Base-by-base conservation (phyloP, 2,797 vertebrate genomes). In the Enoplosus armatus region DNA sequence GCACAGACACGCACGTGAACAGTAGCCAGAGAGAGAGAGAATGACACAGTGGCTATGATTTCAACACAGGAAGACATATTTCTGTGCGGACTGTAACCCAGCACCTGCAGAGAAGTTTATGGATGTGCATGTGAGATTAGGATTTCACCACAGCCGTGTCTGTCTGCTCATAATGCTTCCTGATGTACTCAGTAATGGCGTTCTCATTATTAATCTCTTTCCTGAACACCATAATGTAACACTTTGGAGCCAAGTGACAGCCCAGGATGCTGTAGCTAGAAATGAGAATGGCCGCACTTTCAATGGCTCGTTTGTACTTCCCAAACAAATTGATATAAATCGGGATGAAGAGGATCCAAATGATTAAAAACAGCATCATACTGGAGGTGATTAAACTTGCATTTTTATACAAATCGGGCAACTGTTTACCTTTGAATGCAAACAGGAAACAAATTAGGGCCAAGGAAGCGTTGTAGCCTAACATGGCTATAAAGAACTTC, bases 391-490 rank as follows among this genome's bases (percentile, higher is more conserved):
- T 60, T 33, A 87, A 83, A 37, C 43, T 74, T 8, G 90, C 89
- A 55, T 95, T 93, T 65, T 91, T 94, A 43, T 95, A 95, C 74
- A 93, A 48, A 77, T 94, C 94, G 4, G 92, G 93, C 61, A 94
- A 48, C 75, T 82, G 35, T 69, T 72, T 90, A 1, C 91, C 86
- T 74, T 90, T 93, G 86, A 84, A 85, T 11, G 92, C 91, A 67
- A 94, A 89, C 31, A 91, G 2, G 27, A 93, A 94, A 77, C 90
- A 93, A 18, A 87, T 33, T 0, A 91, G 0, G 12, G 82, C 87
- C 78, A 94, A 58, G 5, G 90, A 39, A 55, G 74, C 55, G 1
- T 85, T 85, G 62, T 94, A 95, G 31, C 58, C 8, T 18, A 94
- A 20, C 78, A 80, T 87, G n/a, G 79, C 60, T 5, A 48, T 8